Percentiles rank a stretch among this genome's conserved stretches.
Evolutionary conservation across 2,113 vertebrate species (phyloP).

Genomic region (Collichthys lucidus): DNA sequence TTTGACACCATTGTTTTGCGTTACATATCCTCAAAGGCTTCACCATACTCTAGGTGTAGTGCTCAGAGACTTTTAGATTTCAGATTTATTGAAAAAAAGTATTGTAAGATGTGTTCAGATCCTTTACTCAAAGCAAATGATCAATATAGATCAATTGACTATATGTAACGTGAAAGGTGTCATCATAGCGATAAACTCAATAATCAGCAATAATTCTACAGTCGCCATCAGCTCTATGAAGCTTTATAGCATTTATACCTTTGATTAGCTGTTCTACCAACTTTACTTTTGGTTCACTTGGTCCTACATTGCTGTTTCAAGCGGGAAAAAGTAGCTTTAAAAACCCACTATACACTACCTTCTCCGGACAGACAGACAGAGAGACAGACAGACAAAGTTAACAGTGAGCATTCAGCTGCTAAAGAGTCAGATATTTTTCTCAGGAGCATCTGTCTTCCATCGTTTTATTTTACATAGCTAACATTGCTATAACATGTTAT

Average conservation of each 20-base stretch:
- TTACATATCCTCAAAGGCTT: not conserved
- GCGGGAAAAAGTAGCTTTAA: too few relatives aligned
- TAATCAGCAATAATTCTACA: too few relatives aligned
- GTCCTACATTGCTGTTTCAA: too few relatives aligned
- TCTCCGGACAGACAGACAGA: not conserved
- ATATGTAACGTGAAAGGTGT: not conserved
- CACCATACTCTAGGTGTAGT: not conserved
- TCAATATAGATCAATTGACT: not conserved
- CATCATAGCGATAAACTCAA: not conserved
- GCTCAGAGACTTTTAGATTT: not conserved
- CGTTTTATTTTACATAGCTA: too few relatives aligned
- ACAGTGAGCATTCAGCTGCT: not conserved
- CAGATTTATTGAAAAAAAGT: too few relatives aligned
- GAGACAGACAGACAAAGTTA: not conserved
- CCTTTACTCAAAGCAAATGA: not conserved
- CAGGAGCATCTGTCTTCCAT: not conserved
- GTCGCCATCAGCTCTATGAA: too few relatives aligned
- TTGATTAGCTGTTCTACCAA: too few relatives aligned
- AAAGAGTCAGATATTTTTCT: not conserved
- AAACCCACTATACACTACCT: not conserved
- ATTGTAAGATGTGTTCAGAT: not conserved
- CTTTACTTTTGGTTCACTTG: not conserved
- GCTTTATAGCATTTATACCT: too few relatives aligned
- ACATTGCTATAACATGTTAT: too few relatives aligned
- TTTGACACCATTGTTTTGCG: conserved; percentile 15